phyloP scores from a whole-genome alignment of 1,140 invertebrate genomes.

The Formica selysi region DNA sequence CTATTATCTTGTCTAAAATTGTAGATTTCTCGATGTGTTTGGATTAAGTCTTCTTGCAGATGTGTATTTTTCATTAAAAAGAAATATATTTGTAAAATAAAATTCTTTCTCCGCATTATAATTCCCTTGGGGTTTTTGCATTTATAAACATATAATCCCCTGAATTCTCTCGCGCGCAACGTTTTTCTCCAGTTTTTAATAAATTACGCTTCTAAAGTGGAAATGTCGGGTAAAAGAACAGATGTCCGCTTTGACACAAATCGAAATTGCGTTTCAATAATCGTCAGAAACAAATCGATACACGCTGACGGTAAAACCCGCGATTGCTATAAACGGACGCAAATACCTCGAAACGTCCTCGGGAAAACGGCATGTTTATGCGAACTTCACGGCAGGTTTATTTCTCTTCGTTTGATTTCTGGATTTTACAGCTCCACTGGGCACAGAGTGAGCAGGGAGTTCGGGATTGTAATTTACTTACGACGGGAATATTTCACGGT shows the following conservation, averaged over 20 bases:
- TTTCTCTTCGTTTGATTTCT: conserved; percentile 34
- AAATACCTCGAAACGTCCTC: background rate
- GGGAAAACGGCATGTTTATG: conserved; percentile 21
- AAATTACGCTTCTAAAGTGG: conserved; percentile 4
- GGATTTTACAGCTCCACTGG: conserved; percentile 11
- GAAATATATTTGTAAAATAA: background rate
- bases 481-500: conserved; percentile 40
- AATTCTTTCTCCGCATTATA: too few species aligned
- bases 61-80: background rate
- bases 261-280: conserved; percentile 39
- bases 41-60: background rate
- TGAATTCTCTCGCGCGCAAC: too few species aligned
- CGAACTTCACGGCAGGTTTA: conserved; percentile 13
- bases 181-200: conserved; percentile 7
- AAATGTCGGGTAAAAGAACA: background rate
- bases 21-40: background rate
- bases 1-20: background rate
- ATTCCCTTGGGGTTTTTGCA: background rate
- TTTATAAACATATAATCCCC: background rate
- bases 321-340: conserved; percentile 22
- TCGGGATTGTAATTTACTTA: conserved; percentile 68
- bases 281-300: conserved; percentile 41
- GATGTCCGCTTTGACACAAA: conserved; percentile 24
- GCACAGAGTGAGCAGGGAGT: background rate
- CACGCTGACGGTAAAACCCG: background rate